Evolutionary conservation across 2,888 invertebrate species (phyloP), one percentile per base, ranked within the genome.

Genomic region (Platycnemis pennipes): DNA sequence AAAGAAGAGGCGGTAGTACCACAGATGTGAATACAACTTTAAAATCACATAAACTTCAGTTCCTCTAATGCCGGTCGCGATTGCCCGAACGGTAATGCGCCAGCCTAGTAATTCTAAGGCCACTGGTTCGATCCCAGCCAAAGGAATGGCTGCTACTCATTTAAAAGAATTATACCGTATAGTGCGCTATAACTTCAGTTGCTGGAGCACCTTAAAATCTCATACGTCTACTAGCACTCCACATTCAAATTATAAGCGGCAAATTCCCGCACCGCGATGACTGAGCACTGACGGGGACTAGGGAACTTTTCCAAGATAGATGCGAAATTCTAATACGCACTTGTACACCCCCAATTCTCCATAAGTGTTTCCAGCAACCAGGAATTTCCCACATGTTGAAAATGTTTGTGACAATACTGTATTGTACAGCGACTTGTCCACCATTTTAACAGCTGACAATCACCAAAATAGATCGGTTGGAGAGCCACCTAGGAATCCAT

Each of bases 341-440:
- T 98, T 98, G 96, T 98, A 98, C 94, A 99, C 97, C 53, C 98
- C 98, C 94, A 99, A 97, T 96, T 98, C 98, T 8, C 99, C 99
- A 96, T 98, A 99, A 95, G 98, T 98, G 96, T 98, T 99, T 37
- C 98, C 98, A 95, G 98, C 98, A 94, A 98, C 97, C 94, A 99
- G 97, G 96, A 97, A 98, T 96, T 98, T 98, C 11, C 99, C 98
- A 96, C 98, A 98, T 0, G 98, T 98, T 0, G 99, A 99, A 96
- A 98, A 98, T 1, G 98, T 97, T 96, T 99, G 99, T 49, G 98
- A 97, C 95, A 98, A 97, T 89, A 99, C 97, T 69, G 98, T 98
- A 95, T 98, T 99, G 96, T 99, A 99, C 95, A 98, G 97, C 94
- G 97, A 97, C 97, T 98, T 98, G 96, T 95, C 95, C 19, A 95